A percentile compares a stretch with the other conserved stretches of the same genome.
phyloP scores from a whole-genome alignment of 2,797 vertebrate species.

The Margarornis squamiger region DNA sequence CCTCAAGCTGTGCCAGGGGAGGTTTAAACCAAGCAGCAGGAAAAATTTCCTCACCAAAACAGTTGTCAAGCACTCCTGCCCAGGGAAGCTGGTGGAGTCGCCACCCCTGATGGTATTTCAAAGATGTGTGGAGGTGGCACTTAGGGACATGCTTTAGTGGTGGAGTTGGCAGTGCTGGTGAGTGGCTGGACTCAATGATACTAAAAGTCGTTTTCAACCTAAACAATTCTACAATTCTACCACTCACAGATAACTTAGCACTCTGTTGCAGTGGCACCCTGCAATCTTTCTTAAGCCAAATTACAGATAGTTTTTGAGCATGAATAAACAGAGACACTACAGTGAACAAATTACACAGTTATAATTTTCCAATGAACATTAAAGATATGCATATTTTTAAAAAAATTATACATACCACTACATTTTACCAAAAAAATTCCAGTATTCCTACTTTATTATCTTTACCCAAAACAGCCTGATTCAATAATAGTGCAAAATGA shows the following conservation, averaged over 20 bases:
- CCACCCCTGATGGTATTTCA: not conserved
- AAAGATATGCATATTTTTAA: accelerated
- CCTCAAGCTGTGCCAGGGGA: not conserved
- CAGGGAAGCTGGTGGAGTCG: not conserved
- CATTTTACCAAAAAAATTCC: not conserved
- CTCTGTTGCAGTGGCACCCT: not conserved
- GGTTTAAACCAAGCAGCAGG: not conserved
- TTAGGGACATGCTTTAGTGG: not conserved
- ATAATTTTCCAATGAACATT: not conserved
- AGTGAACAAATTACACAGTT: not conserved
- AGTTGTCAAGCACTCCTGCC: not conserved
- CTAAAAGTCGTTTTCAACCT: not conserved
- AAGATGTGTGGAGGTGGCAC: not conserved
- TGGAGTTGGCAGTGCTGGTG: not conserved
- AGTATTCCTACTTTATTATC: not conserved
- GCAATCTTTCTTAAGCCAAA: not conserved
- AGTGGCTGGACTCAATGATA: not conserved
- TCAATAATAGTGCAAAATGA: not conserved
- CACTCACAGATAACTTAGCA: not conserved
- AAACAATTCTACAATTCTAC: not conserved
- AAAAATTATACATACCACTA: not conserved
- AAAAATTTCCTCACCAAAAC: not conserved
- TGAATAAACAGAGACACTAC: not conserved
- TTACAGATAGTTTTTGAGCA: not conserved
- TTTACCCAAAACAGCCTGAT: not conserved